Base-by-base conservation (phyloP, 2,797 vertebrate species). In the Acrossocheilus fasciatus region DNA sequence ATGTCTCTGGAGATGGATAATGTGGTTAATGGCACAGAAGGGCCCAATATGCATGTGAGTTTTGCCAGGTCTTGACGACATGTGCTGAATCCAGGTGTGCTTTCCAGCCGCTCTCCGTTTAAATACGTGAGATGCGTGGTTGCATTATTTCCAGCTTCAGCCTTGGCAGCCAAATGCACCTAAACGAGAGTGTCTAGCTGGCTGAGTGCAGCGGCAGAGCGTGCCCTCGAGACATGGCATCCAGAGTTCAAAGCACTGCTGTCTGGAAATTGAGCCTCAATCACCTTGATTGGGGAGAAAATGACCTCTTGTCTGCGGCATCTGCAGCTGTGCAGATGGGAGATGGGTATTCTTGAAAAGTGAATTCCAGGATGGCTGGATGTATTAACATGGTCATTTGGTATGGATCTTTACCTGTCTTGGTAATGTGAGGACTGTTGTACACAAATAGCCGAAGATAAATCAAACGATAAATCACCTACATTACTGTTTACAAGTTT, bases 281-380 rank as follows among this genome's bases (percentile, higher is more conserved):
- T 93, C 90, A 91, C 90, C 89, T 91, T 77, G 86, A 89, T 91
- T 90, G 82, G 54, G 86, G 81, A 91, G 89, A 84, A 91, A 92
- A 91, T 68, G 86, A 72, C 66, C 78, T 86, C 78, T 88, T 88
- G 84, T 90, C 87, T 77, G 62, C 72, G 64, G 69, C 39, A 84
- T 87, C 84, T 87, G 87, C 92, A 93, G 92, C 93, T 91, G 91
- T 81, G 86, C 75, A 34, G 81, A 83, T 70, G 78, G 52, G 36
- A 87, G 54, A 90, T 78, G 74, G 86, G 81, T 82, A 74, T 41
- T 81, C 47, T 73, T 34, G 45, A 77, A 79, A 59, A 52, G 39
- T 12, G 20, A 20, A 50, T 64, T 75, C 20, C 52, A 45, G 6
- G 69, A 79, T 84, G 77, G 50, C 75, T 62, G 41, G 15, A 34